These are phyloP conservation scores for Laticauda colubrina DNA, from an alignment of 2,113 vertebrate genomes.

Conservation along the genomic window DNA sequence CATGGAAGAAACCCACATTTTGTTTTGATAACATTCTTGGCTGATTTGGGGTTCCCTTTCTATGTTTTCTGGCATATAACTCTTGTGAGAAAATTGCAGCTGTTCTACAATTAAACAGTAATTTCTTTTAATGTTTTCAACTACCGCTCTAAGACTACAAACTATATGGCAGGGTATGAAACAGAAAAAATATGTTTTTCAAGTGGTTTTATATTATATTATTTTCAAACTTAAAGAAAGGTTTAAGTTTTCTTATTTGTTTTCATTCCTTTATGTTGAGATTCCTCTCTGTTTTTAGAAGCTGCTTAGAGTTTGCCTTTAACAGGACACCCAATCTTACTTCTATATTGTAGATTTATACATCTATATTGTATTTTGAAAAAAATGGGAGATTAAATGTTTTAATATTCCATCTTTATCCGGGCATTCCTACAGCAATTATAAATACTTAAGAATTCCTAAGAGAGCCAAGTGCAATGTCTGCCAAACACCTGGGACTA, in stretches of 20 bases:
- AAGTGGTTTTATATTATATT: constrained; percentile 43
- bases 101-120: not conserved
- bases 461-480: not conserved
- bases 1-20: not conserved
- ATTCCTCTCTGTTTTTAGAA: not conserved
- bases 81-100: not conserved
- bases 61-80: not conserved
- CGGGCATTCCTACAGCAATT: not conserved
- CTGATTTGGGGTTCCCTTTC: not conserved
- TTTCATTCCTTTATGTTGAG: constrained; percentile 31
- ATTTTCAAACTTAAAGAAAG: not conserved
- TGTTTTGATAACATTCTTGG: not conserved
- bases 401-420: not conserved
- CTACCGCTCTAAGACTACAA: not conserved
- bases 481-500: not conserved
- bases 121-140: not conserved
- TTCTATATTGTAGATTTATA: not conserved
- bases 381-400: not conserved
- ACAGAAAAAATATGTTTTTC: constrained; percentile 14
- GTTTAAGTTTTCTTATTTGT: constrained; percentile 15
- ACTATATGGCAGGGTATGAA: not conserved
- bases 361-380: not conserved
- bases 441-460: not conserved
- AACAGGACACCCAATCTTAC: not conserved
- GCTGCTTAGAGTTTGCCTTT: not conserved